Base-by-base conservation (phyloP, 2,113 vertebrate species). In the Origma solitaria region DNA sequence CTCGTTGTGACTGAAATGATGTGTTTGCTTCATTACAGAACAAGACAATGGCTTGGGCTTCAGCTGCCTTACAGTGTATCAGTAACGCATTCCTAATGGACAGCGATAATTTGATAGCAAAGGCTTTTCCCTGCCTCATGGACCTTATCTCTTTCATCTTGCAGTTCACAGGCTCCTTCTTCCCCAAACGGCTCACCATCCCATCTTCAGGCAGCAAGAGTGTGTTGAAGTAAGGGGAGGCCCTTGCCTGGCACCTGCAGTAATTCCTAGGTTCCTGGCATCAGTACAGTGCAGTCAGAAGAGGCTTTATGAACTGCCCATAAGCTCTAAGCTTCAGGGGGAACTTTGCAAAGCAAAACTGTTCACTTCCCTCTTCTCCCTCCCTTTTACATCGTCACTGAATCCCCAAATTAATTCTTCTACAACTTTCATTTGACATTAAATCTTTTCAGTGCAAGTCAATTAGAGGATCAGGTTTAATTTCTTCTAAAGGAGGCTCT, bases 1-100 rank as follows among this genome's bases (percentile, higher is more conserved):
- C 71, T 97, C 82, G 71, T 81, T 93, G 92, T 83, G 79, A 81
- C 71, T 78, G 44, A 92, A 94, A 88, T 96, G 17, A 82, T 61
- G 90, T 56, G 60, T 88, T 96, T 94, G 53, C 54, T 73, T 76
- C 78, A 40, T 94, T 87, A 70, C n/a, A 86, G 76, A 94, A 20
- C 5, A 50, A 78, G 92, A 40, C 65, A 73, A 62, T 5, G 11
- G 85, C 60, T 64, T 86, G 88, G 60, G 16, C 65, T 94, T 90
- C 71, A 92, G 76, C 75, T 83, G 44, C 31, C 38, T 73, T 77
- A 58, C 45, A 70, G 58, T n/a, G 3, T 60, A 50, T 77, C 85
- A 70, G 2, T 91, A 85, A 51, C 42, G 66, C 28, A 7, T 84
- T 92, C 47, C 57, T 87, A 50, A 78, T 11, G 58, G 56, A 33